Percentiles rank a stretch among this genome's conserved stretches.
Conservation (phyloP, 2,888 invertebrate species). For the Lochmaea capreae region DNA sequence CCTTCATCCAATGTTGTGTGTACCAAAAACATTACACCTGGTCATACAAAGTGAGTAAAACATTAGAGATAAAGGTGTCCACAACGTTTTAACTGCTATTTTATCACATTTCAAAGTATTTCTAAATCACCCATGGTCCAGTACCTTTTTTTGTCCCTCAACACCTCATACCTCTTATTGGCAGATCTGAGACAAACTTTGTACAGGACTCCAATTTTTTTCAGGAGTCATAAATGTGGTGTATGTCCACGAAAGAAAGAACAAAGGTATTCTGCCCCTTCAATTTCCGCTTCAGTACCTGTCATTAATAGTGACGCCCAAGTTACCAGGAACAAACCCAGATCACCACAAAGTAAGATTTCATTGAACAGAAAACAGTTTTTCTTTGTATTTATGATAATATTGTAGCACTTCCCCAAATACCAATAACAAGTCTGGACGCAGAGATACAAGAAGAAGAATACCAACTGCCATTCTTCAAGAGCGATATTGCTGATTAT, state of each 20-base stretch:
- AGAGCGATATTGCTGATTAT: slow-evolving; percentile 7
- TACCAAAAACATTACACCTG: neutral
- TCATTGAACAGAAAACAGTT: no score
- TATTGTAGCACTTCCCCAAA: slow-evolving; percentile 5
- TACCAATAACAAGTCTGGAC: neutral
- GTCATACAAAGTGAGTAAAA: neutral
- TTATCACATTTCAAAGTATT: neutral
- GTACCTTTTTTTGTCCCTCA: no score
- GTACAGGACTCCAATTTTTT: no score
- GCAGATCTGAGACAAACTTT: no score
- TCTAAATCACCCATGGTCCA: no score
- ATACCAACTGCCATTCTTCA: slow-evolving; percentile 1
- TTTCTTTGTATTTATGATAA: neutral
- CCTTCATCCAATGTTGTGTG: neutral
- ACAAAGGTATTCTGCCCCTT: neutral
- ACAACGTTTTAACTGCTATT: no score
- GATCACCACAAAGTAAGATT: slow-evolving; percentile 10
- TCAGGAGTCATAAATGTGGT: slow-evolving; percentile 10
- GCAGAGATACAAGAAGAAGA: slow-evolving; percentile 6
- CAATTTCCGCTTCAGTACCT: neutral
- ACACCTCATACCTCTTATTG: no score
- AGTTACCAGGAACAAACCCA: neutral
- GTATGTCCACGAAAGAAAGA: neutral
- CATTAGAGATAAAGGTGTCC: no score
- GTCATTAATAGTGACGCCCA: neutral